Base-by-base conservation (phyloP, 2,113 vertebrate species). In the Mobula hypostoma region DNA sequence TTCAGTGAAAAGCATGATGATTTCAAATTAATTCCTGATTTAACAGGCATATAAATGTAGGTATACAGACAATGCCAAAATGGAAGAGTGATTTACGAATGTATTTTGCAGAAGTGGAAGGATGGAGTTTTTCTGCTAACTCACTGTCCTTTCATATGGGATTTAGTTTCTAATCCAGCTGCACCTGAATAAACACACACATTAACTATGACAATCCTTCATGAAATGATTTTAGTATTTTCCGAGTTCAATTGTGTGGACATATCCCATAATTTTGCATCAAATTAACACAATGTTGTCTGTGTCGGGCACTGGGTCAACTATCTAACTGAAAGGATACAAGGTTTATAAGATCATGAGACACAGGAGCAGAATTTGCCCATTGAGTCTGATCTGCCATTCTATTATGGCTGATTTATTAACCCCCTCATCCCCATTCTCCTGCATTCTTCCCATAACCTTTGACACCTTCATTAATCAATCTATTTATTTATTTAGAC, bases 21-120 rank as follows among this genome's bases (percentile, higher is more conserved):
- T 24, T 29, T 90, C 85, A 90, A 90, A 0, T 90, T 66, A 63
- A 90, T 87, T 19, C 2, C 24, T 61, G 83, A 87, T 68, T 90
- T 90, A 90, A 90, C n/a, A 90, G 85, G n/a, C 40, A 68, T 63
- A 7, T 66, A 90, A 90, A 88, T 66, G 6, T 66, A 32, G 63
- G 85, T 17, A 5, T 58, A 66, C 29, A 66, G 56, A 88, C 29
- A 14, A 4, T 17, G 36, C 11, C 61, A 90, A 66, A 90, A 90
- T 2, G 56, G 61, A 66, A 66, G 58, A 90, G n/a, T 90, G 32
- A 90, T 66, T 90, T 90, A 29, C n/a, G 32, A n/a, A 90, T 68
- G 24, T 90, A 66, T n/a, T 12, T 32, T 90, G 15, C 48, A n/a
- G 68, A 2, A 14, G 66, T 66, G 61, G 82, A 58, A 48, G 32